Evolutionary conservation across 1,140 invertebrate species (phyloP), one percentile per base, ranked within the genome.

Genomic region (Lanistes nyassanus): DNA sequence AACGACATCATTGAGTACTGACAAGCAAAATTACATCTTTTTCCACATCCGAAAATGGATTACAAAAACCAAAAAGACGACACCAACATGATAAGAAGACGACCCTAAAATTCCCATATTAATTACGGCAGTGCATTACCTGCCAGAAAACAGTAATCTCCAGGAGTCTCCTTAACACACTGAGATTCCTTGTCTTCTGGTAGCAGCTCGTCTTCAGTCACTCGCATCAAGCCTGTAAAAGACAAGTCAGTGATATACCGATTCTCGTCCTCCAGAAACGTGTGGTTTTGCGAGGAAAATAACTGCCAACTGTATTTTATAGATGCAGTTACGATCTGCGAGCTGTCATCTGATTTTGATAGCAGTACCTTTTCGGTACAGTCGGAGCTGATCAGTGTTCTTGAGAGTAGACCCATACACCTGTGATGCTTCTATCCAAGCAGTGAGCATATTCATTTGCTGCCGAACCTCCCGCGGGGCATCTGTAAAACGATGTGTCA

Each of bases 401-500:
- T 93, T 91, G 71, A 94, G 92, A 75, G 94, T 94, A 85, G 94
- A 98, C 1, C 97, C 97, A 85, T 99, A 99, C 0, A 99, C 94
- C 90, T 97, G 96, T 0, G 97, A 99, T 0, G 93, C 96, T 90
- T 99, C 98, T 68, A 99, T 93, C 83, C 93, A 99, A 9, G 96
- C 95, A 5, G 98, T 99, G 7, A 99, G 89, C 86, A 98, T 96
- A 89, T 99, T 99, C 56, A 99, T 94, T 90, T 99, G 98, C 88
- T 99, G 97, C 42, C 98, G 82, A 19, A 83, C 93, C 19, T 76
- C 67, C 55, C 34, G 60, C 16, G 56, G 66, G 13, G 75, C 55
- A 16, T 68, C 75, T 75, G 74, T 23, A 34, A 36, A 13, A 42
- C 5, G 39, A 42, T 9, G 19, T 16, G 42, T 13, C 2, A 16